Conservation (phyloP, 53 echinoderm and acorn worm species). For the Temnopleurus reevesii region DNA sequence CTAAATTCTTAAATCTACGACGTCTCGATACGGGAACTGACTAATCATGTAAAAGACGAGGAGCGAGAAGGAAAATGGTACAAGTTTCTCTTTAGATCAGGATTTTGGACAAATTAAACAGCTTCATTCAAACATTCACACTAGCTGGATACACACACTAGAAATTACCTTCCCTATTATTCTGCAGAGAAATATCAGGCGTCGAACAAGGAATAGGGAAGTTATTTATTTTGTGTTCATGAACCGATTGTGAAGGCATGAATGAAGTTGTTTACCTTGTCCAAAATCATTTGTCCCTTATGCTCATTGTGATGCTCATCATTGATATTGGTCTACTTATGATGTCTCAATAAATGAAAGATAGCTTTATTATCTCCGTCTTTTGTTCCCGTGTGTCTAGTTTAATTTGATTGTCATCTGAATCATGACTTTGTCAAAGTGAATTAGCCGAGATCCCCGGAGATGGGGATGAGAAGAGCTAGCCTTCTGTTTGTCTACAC, state of each 20-base stretch:
- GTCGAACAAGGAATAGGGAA: no score
- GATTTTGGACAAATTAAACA: no score
- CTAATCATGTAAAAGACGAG: neutral
- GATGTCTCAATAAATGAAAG: constrained; percentile 28
- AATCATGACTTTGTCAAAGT: constrained; percentile 10
- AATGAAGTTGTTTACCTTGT: no score
- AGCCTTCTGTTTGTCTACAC: constrained; percentile 32
- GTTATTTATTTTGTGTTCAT: no score
- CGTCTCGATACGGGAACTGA: constrained; percentile 10
- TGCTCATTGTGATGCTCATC: no score
- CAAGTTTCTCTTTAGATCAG: no score
- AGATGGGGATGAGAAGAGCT: neutral
- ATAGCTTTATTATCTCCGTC: neutral
- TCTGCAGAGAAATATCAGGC: no score
- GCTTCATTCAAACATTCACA: no score
- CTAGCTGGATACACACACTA: no score
- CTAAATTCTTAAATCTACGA: constrained; percentile 1
- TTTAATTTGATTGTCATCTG: constrained; percentile 22
- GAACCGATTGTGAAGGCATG: no score
- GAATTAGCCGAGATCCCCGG: neutral
- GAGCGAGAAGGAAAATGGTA: neutral
- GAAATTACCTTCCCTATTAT: no score
- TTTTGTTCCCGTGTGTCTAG: neutral
- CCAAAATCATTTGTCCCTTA: no score
- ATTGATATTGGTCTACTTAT: neutral